Conservation (phyloP, 2,113 vertebrate genomes). For the Psittacula cyanocephala region DNA sequence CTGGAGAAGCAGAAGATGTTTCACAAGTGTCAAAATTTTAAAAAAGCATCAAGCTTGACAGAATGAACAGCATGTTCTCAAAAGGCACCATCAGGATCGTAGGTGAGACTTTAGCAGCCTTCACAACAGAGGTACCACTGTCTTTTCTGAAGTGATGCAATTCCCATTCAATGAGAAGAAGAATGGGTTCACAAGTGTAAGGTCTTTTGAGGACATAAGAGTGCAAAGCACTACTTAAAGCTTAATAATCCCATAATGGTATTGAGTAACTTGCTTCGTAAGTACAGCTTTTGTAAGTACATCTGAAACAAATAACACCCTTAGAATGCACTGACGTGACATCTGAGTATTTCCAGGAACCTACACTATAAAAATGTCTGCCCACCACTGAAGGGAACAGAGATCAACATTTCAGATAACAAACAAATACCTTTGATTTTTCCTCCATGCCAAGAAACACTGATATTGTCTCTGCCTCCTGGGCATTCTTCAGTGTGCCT, state of each 20-base stretch:
- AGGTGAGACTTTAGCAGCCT: neutral
- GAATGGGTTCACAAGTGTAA: neutral
- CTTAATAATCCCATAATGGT: neutral
- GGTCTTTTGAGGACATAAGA: neutral
- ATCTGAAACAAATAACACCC: slow-evolving; percentile 10
- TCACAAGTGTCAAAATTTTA: neutral
- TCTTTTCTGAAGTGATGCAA: neutral
- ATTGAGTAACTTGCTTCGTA: neutral
- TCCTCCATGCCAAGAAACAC: slow-evolving; percentile 34
- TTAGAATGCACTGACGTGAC: neutral
- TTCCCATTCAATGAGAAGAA: neutral
- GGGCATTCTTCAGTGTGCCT: slow-evolving; percentile 42
- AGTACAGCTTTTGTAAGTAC: neutral
- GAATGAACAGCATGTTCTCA: neutral
- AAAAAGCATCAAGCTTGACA: neutral
- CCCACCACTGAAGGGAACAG: neutral
- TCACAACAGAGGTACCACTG: neutral
- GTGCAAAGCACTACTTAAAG: neutral
- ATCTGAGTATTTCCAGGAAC: slow-evolving; percentile 58
- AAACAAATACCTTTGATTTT: slow-evolving; percentile 58
- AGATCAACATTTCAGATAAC: slow-evolving; percentile 47
- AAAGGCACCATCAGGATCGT: neutral
- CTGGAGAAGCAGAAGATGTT: neutral
- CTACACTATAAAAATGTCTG: slow-evolving; percentile 10
- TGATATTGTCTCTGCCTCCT: slow-evolving; percentile 53